Conservation (phyloP, 2,113 vertebrate species). For the Chelonoidis abingdonii region DNA sequence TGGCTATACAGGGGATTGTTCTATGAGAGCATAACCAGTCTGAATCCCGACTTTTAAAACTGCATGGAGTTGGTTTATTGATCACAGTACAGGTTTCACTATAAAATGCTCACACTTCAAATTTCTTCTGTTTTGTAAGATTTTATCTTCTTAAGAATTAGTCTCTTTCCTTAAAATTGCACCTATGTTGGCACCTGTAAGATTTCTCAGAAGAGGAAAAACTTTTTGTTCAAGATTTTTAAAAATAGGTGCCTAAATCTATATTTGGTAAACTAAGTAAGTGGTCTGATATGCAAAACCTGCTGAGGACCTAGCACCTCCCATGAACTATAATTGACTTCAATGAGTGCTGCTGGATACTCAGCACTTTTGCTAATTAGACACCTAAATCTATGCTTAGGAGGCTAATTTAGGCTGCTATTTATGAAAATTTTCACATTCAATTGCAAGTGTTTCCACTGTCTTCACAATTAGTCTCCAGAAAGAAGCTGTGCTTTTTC, state of each 20-base stretch:
- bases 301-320: background rate
- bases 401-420: background rate
- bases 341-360: background rate
- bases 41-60: background rate
- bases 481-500: background rate
- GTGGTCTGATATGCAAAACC: background rate
- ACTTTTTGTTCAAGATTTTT: background rate
- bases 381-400: background rate
- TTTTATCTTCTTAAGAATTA: background rate
- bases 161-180: background rate
- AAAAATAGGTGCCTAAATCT: background rate
- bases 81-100: background rate
- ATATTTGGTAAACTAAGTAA: background rate
- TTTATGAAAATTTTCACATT: background rate
- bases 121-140: background rate
- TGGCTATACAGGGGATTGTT: background rate
- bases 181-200: background rate
- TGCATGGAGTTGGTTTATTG: background rate
- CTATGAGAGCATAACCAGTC: background rate
- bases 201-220: background rate
- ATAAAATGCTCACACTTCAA: background rate
- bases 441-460: background rate
- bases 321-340: background rate
- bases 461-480: background rate
- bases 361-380: background rate